These are phyloP conservation scores for Drosophila emarginata DNA, from an alignment of 2,888 invertebrate genomes.

Conservation along the genomic window DNA sequence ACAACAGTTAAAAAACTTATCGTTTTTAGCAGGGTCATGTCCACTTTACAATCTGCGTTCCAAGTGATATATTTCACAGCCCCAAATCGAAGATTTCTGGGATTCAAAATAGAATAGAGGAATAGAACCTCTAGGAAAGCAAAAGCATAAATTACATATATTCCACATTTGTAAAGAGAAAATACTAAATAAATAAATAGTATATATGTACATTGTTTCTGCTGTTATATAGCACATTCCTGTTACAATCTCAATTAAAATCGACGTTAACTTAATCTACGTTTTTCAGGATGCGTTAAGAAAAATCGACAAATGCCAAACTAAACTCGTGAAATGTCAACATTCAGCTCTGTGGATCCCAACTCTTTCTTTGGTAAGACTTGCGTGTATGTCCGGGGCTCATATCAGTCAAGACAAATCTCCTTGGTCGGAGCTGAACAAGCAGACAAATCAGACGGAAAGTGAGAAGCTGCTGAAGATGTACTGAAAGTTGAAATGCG, in stretches of 20 bases:
- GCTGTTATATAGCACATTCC: slow-evolving; percentile 23
- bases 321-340: slow-evolving; percentile 71
- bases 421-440: slow-evolving; percentile 55
- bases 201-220: not conserved
- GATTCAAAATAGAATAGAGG: no score
- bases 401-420: slow-evolving; percentile 76
- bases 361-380: slow-evolving; percentile 20
- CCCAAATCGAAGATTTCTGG: no score
- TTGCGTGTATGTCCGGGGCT: slow-evolving; percentile 72
- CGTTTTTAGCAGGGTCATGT: slow-evolving; percentile 33
- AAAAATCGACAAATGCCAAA: slow-evolving; percentile 62
- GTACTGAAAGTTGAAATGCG: slow-evolving; percentile 17
- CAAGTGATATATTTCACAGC: slow-evolving; percentile 62
- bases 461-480: slow-evolving; percentile 63
- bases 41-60: slow-evolving; percentile 28
- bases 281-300: slow-evolving; percentile 5
- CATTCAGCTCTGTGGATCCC: slow-evolving; percentile 40
- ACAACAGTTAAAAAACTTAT: slow-evolving; percentile 32
- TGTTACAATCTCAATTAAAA: slow-evolving; percentile 57
- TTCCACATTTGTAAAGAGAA: not conserved
- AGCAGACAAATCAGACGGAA: slow-evolving; percentile 44
- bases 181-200: no score
- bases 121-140: no score
- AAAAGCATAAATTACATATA: not conserved
- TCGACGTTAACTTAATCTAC: slow-evolving; percentile 40